Conservation (phyloP, 2,797 vertebrate genomes). For the Pseudomugil gertrudae region DNA sequence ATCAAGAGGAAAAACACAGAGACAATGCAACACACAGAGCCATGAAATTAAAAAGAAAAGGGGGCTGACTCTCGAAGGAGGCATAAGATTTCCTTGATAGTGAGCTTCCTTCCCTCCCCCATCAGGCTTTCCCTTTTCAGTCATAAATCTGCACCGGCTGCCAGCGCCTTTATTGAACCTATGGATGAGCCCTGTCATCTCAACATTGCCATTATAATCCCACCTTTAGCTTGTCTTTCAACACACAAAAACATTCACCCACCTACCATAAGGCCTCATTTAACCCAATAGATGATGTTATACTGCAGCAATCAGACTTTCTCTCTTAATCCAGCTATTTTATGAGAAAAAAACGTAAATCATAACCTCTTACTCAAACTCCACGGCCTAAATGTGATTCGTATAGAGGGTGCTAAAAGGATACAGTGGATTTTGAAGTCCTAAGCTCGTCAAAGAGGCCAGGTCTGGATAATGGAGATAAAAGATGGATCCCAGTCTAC, state of each 20-base stretch:
- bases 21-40: constrained; percentile 48
- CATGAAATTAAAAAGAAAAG: constrained; percentile 54
- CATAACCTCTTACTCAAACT: constrained; percentile 25
- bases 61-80: constrained; percentile 57
- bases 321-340: constrained; percentile 53
- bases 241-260: constrained; percentile 41
- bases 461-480: constrained; percentile 68
- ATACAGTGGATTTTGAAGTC: constrained; percentile 24
- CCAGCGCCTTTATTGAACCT: constrained; percentile 63
- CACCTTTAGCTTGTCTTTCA: constrained; percentile 17
- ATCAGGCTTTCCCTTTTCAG: constrained; percentile 46
- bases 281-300: constrained; percentile 46
- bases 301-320: constrained; percentile 31
- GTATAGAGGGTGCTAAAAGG: constrained; percentile 17
- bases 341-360: constrained; percentile 42
- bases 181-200: constrained; percentile 49
- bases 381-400: constrained; percentile 27
- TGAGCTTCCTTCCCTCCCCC: constrained; percentile 57
- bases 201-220: constrained; percentile 55
- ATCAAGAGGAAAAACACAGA: constrained; percentile 21
- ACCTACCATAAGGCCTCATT: constrained; percentile 44
- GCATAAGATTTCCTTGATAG: constrained; percentile 62
- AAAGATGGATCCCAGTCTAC: constrained; percentile 44
- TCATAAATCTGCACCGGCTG: constrained; percentile 67
- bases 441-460: constrained; percentile 33